Evolutionary conservation across 2,888 invertebrate species (phyloP).

Genomic region (Xanthia icteritia): DNA sequence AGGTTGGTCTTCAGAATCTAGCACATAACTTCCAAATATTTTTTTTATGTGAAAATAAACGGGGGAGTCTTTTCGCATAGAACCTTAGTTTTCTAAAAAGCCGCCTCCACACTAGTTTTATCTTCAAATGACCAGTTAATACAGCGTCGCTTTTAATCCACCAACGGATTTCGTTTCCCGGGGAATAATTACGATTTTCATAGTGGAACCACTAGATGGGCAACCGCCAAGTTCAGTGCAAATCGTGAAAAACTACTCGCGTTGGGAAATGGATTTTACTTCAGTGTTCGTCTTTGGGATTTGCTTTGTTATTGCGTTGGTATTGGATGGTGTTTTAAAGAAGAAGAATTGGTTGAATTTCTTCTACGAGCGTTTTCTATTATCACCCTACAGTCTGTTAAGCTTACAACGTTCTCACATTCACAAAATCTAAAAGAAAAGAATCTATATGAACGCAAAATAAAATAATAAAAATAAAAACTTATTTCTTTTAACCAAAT

Average conservation of each 20-base stretch:
- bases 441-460: too few relatives aligned
- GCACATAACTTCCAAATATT: too few relatives aligned
- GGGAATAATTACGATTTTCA: slow-evolving; percentile 70
- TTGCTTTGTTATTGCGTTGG: slow-evolving; percentile 31
- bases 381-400: too few relatives aligned
- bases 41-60: too few relatives aligned
- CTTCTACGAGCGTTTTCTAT: too few relatives aligned
- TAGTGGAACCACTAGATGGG: slow-evolving; percentile 58
- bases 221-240: slow-evolving; percentile 59
- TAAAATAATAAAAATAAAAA: too few relatives aligned
- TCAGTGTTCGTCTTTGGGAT: slow-evolving; percentile 40
- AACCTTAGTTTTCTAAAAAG: slow-evolving; percentile 29
- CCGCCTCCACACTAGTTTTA: slow-evolving; percentile 59
- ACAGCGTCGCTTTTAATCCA: slow-evolving; percentile 74
- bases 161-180: slow-evolving; percentile 62
- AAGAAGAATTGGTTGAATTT: background rate
- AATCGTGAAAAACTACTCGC: slow-evolving; percentile 54
- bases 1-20: background rate
- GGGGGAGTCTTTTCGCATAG: too few relatives aligned
- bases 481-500: too few relatives aligned
- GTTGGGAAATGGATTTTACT: slow-evolving; percentile 60
- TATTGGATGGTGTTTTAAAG: slow-evolving; percentile 9
- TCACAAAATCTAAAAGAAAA: too few relatives aligned
- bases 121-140: slow-evolving; percentile 76
- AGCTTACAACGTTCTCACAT: too few relatives aligned